A percentile compares a stretch with the other conserved stretches of the same genome.
These are phyloP conservation scores for Smutsia temminckii DNA, from an alignment of 2,797 vertebrate genomes.

Conservation along the genomic window DNA sequence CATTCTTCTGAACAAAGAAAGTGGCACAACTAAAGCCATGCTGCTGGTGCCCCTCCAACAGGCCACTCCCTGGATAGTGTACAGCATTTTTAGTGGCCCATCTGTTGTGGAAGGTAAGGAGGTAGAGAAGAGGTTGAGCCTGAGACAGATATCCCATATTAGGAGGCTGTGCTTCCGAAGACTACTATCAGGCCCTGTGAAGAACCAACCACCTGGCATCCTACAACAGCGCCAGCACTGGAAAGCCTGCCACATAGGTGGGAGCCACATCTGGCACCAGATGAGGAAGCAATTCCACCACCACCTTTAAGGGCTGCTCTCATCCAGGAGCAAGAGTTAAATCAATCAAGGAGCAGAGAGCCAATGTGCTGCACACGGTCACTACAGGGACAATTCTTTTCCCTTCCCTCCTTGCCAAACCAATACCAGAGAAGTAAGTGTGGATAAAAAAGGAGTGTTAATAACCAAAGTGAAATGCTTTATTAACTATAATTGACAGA, in stretches of 20 bases:
- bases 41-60: background rate
- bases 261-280: background rate
- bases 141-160: background rate
- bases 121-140: background rate
- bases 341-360: background rate
- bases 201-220: background rate
- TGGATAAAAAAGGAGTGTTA: background rate
- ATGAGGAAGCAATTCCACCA: background rate
- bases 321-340: background rate
- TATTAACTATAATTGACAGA: background rate
- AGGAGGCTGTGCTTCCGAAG: background rate
- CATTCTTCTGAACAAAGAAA: background rate
- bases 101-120: background rate
- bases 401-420: background rate
- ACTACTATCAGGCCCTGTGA: background rate
- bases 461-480: conserved; percentile 5
- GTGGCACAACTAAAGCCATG: background rate
- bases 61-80: background rate
- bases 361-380: background rate
- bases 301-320: background rate
- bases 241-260: background rate
- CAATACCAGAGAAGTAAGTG: background rate
- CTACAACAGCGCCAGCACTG: background rate
- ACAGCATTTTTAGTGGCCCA: background rate
- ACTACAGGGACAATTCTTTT: background rate